Evolutionary conservation across 2,797 vertebrate species (phyloP).

Genomic region (Salmo trutta): DNA sequence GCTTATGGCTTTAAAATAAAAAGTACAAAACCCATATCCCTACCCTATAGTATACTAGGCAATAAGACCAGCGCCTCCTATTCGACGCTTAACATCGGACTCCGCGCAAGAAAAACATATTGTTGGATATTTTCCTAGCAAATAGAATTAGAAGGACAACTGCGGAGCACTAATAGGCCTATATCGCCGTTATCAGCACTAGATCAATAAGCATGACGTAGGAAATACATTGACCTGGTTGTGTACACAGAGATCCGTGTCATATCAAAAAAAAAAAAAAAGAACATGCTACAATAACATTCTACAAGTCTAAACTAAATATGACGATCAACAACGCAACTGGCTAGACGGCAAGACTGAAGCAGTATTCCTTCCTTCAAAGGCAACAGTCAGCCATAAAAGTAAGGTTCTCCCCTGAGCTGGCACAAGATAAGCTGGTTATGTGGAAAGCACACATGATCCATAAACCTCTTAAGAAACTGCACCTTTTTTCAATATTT

Average conservation of each 20-base stretch:
- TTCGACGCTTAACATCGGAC: neutral
- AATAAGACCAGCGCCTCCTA: neutral
- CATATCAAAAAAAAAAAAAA: neutral
- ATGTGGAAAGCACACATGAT: conserved; percentile 6
- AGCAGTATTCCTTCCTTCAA: too few species aligned
- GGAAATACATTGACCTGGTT: neutral
- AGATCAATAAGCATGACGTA: neutral
- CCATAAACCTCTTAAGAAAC: conserved; percentile 2
- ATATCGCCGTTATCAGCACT: neutral
- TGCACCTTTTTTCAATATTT: too few species aligned
- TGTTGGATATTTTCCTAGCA: neutral
- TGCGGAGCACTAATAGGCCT: too few species aligned
- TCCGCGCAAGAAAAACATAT: neutral
- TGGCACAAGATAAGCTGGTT: conserved; percentile 15
- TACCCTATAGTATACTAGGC: neutral
- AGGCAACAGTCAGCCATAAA: neutral
- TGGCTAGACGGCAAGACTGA: neutral
- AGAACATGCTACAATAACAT: neutral
- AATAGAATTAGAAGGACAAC: neutral
- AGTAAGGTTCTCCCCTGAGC: neutral
- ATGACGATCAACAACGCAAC: neutral
- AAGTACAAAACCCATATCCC: neutral
- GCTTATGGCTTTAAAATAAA: neutral
- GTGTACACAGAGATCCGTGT: neutral
- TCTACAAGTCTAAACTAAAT: neutral